These are phyloP conservation scores for Poecile montanus DNA, from an alignment of 2,797 vertebrate genomes.

Conservation along the genomic window DNA sequence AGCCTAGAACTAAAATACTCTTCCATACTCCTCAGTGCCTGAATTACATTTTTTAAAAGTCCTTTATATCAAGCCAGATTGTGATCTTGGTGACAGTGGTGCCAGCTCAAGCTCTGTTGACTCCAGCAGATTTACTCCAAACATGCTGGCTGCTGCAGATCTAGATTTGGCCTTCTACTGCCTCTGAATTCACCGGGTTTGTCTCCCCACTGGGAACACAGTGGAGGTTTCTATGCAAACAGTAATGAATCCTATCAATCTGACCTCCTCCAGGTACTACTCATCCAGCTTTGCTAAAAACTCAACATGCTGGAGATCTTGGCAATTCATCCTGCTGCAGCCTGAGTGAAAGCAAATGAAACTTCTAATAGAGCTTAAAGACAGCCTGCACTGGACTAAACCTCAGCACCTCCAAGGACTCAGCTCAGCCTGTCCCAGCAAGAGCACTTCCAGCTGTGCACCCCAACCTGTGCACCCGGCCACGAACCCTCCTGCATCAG, in stretches of 20 bases:
- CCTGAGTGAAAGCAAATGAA: background rate
- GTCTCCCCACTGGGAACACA: background rate
- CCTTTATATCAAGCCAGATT: conserved; percentile 10
- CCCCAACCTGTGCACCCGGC: background rate
- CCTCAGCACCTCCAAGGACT: background rate
- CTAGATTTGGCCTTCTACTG: background rate
- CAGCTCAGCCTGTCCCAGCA: background rate
- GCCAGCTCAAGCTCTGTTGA: background rate
- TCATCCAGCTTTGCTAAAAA: background rate
- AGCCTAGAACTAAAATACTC: conserved; percentile 34
- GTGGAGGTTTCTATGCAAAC: background rate
- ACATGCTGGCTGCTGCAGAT: background rate
- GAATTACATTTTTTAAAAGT: conserved; percentile 11
- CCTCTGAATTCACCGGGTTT: background rate
- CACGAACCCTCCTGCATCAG: background rate
- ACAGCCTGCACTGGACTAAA: background rate
- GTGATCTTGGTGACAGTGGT: conserved; percentile 1
- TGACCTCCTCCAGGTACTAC: background rate
- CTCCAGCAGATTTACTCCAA: background rate
- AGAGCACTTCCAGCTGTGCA: background rate
- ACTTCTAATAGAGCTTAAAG: background rate
- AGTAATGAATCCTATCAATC: background rate
- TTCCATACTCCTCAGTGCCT: background rate
- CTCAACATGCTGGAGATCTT: background rate
- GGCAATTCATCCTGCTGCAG: background rate